phyloP scores from a whole-genome alignment of 2,888 invertebrate species.

The Ichneumoninae sp. region DNA sequence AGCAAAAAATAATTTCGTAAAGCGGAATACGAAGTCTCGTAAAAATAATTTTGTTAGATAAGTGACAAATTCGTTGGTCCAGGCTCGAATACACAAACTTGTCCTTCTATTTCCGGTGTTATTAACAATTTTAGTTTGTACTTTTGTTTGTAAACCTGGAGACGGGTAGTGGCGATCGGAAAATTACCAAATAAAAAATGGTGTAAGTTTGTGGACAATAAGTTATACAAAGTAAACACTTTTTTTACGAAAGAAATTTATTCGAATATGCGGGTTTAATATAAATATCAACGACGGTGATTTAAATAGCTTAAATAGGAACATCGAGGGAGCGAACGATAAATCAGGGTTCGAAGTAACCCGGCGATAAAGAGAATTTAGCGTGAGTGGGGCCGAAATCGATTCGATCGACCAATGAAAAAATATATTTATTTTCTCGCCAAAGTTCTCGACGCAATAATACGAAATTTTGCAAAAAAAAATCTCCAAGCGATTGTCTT shows the following conservation, averaged over 20 bases:
- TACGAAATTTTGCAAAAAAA: neutral
- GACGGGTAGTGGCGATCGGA: too few relatives aligned
- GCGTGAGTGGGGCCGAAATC: conserved; percentile 1
- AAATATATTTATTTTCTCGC: neutral
- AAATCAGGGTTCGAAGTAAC: conserved; percentile 5
- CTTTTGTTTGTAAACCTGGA: too few relatives aligned
- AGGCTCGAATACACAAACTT: too few relatives aligned
- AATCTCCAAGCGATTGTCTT: neutral
- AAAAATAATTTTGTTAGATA: too few relatives aligned
- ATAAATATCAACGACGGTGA: neutral
- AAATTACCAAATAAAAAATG: too few relatives aligned
- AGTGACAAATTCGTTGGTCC: too few relatives aligned
- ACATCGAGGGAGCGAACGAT: neutral
- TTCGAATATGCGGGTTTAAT: neutral
- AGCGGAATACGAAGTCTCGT: too few relatives aligned
- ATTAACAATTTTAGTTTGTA: too few relatives aligned
- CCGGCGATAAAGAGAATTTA: neutral
- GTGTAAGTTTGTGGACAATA: too few relatives aligned
- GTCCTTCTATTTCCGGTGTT: too few relatives aligned
- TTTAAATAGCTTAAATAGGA: neutral
- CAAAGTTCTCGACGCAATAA: neutral
- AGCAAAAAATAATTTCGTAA: too few relatives aligned
- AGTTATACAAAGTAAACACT: too few relatives aligned
- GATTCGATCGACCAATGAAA: neutral
- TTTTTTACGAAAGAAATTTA: neutral